Evolutionary conservation across 2,888 invertebrate genomes (phyloP), one percentile per base, ranked within the genome.

Genomic region (Omphaloscelis lunosa): DNA sequence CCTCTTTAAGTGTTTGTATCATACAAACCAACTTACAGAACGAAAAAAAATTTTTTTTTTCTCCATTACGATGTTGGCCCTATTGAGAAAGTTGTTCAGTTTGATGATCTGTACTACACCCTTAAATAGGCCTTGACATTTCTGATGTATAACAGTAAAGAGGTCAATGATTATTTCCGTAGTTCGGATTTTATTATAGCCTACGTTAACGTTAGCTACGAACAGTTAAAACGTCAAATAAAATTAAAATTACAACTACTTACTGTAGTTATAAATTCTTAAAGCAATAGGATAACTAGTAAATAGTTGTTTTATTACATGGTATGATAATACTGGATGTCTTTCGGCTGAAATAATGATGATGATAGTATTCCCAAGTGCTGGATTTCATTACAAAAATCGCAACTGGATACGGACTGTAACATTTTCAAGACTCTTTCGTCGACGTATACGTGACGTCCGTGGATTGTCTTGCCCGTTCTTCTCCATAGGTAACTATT

Each of bases 351-450:
- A 20, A 45, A 48, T 34, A 39, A 29, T 41, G 23, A 11, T 56
- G 62, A 63, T 48, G n/a, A 75, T 51, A 65, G 51, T 58, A 75
- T 75, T 81, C 58, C n/a, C 75, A 48, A 75, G 48, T 74, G 29
- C 80, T 41, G 11, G 39, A n/a, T 48, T 73, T 72, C 34, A 72
- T 79, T 76, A 68, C 51, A 59, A 59, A 59, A 75, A 48, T 51
- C 15, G 48, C 34, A 39, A 77, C 48, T 39, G 45, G 66, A 58
- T 58, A 77, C 23, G 17, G 12, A 39, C 12, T 23, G 65, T 48
- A 29, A 48, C 27, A 41, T 9, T 27, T 58, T 66, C 2, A 80
- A 45, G 15, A 73, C 15, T 62, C 4, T 61, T 27, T 12, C 9
- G 41, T 17, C 4, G 34, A 34, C 34, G 34, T 34, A 34, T 34